phyloP scores from a whole-genome alignment of 1,140 invertebrate genomes.

The Papilio dardanus region DNA sequence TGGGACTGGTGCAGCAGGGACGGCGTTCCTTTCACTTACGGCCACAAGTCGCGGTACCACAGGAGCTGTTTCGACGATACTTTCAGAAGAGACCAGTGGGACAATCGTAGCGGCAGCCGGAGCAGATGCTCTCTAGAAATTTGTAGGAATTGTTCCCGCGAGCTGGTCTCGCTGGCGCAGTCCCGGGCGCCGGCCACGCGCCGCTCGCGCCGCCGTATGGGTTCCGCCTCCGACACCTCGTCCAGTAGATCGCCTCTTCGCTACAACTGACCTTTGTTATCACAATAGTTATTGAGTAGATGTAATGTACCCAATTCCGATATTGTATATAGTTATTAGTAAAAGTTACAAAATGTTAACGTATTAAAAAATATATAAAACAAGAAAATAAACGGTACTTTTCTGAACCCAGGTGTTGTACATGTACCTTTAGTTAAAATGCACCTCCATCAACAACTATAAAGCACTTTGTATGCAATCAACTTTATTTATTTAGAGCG shows the following conservation, averaged over 20 bases:
- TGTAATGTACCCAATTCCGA: neutral
- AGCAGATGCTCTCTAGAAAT: neutral
- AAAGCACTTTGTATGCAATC: neutral
- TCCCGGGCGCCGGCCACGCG: neutral
- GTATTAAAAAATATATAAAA: neutral
- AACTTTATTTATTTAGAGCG: too few relatives aligned
- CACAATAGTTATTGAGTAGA: neutral
- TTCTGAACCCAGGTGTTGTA: neutral
- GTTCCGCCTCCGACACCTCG: neutral
- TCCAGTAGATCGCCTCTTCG: neutral
- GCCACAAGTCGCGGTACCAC: slow-evolving; percentile 1
- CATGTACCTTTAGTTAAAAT: too few relatives aligned
- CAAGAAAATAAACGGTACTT: neutral
- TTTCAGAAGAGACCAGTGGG: neutral
- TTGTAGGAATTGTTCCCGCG: slow-evolving; percentile 1
- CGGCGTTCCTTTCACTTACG: neutral
- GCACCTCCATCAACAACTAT: neutral
- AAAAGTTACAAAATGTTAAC: neutral
- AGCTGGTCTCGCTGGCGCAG: neutral
- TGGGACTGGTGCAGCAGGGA: slow-evolving; percentile 3
- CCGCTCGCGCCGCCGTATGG: neutral
- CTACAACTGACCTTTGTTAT: neutral
- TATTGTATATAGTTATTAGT: neutral
- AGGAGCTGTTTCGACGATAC: neutral
- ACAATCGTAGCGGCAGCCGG: neutral